These are phyloP conservation scores for Drosophila buzzatii DNA, from an alignment of 2,888 invertebrate genomes.

Conservation along the genomic window DNA sequence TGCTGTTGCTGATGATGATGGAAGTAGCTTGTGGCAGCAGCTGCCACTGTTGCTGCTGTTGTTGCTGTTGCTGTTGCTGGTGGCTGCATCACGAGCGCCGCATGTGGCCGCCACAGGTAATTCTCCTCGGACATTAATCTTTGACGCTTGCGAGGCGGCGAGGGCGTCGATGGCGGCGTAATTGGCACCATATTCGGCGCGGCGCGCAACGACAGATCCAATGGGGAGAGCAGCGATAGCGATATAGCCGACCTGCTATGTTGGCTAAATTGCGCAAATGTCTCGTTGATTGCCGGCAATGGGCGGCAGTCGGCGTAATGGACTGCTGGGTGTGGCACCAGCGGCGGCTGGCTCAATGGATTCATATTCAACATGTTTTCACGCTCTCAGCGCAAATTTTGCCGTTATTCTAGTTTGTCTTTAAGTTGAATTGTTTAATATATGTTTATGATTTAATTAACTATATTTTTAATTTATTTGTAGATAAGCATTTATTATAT, in stretches of 20 bases:
- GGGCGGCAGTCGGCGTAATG: slow-evolving; percentile 80
- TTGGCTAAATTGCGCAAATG: slow-evolving; percentile 84
- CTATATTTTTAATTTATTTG: too few relatives aligned
- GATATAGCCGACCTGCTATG: slow-evolving; percentile 63
- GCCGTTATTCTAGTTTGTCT: neutral
- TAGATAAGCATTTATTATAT: neutral
- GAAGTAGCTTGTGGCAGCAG: slow-evolving; percentile 51
- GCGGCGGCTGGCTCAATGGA: slow-evolving; percentile 28
- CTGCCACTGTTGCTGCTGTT: slow-evolving; percentile 28
- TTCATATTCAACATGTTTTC: slow-evolving; percentile 54
- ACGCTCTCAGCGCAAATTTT: neutral
- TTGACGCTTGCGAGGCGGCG: slow-evolving; percentile 84
- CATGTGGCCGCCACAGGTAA: slow-evolving; percentile 82
- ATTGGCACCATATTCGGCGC: slow-evolving; percentile 83
- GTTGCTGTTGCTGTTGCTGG: slow-evolving; percentile 35
- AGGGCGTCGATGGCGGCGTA: slow-evolving; percentile 85
- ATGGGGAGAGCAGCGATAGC: slow-evolving; percentile 82
- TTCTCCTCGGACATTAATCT: slow-evolving; percentile 82
- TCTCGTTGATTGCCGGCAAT: slow-evolving; percentile 84
- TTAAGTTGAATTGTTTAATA: neutral
- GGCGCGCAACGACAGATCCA: slow-evolving; percentile 84
- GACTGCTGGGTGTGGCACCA: slow-evolving; percentile 40
- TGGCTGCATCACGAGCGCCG: slow-evolving; percentile 52
- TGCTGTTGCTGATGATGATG: slow-evolving; percentile 37
- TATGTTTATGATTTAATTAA: neutral